Evolutionary conservation across 23 tunicate genomes (phyloP).

Genomic region (Styela clava): DNA sequence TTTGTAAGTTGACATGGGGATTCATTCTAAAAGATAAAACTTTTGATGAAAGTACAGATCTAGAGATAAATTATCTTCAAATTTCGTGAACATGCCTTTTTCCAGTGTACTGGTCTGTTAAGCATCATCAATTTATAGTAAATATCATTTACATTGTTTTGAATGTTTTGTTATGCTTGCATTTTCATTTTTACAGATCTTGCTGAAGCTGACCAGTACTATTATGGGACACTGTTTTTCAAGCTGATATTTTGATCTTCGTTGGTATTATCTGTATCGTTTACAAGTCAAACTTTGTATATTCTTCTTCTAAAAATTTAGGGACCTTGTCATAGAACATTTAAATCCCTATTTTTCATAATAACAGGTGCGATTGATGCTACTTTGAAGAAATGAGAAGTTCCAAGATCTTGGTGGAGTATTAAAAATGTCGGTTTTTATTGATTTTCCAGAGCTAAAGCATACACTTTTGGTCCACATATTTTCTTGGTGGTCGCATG

Average conservation of each 20-base stretch:
- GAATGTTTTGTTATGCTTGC: not conserved
- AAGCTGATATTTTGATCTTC: not conserved
- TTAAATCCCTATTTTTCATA: conserved; percentile 2
- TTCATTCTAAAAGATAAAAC: too few relatives aligned
- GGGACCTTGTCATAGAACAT: not conserved
- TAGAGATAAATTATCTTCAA: not conserved
- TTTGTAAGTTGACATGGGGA: too few relatives aligned
- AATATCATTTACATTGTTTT: too few relatives aligned
- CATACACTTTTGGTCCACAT: too few relatives aligned
- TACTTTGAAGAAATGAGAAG: not conserved
- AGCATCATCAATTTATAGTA: too few relatives aligned
- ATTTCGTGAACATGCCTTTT: not conserved
- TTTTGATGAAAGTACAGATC: too few relatives aligned
- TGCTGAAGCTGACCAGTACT: not conserved
- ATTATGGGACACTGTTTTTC: not conserved
- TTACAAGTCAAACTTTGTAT: conserved; percentile 34
- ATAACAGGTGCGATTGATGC: conserved; percentile 11
- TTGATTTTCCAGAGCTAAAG: too few relatives aligned
- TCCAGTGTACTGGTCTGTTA: too few relatives aligned
- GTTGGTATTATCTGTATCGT: conserved; percentile 24
- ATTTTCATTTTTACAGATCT: conserved; percentile 14
- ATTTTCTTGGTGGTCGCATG: too few relatives aligned
- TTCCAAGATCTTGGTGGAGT: not conserved
- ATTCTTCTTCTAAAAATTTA: not conserved
- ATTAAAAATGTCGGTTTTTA: not conserved